Evolutionary conservation across 2,113 vertebrate genomes (phyloP), one percentile per base, ranked within the genome.

Genomic region (Ptychochromis oligacanthus): DNA sequence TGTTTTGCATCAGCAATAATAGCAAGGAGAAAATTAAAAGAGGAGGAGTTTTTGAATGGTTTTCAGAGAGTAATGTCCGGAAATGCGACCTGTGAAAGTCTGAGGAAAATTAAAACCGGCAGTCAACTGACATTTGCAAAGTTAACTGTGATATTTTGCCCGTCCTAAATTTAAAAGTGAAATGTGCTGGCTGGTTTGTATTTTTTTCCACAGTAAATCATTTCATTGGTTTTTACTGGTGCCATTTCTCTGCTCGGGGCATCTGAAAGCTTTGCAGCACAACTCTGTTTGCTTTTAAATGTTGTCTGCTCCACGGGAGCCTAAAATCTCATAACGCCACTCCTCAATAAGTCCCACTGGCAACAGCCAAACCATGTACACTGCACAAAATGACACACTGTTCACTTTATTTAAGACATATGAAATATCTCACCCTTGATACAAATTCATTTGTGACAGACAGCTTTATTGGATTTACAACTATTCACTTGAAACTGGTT

Each of bases 251-350:
- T 72, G 76, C 84, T 80, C 3, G 2, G 7, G 80, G 72, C 56
- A 5, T 83, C 57, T 59, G 26, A 67, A 61, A 15, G 20, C 40
- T 81, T 49, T 64, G 55, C 78, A 78, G 43, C 81, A 34, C 9
- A 38, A 38, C 24, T 52, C 26, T 46, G 18, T 89, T 82, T 87
- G 75, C 61, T 64, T 64, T 72, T 54, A 79, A 84, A 81, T 61
- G 84, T 79, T 58, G 46, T 72, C 67, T 84, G 55, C 81, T 52
- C 84, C 75, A 72, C 79, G 36, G 81, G 75, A 87, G 75, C 65
- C 40, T 65, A 20, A 70, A 64, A 86, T 80, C 84, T 84, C 72
- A 52, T 58, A 67, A 61, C 52, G 56, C 31, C 31, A 9, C 64
- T 86, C 57, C 24, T 38, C 28, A 78, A 86, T 60, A 79, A 72